phyloP scores from a whole-genome alignment of 2,888 invertebrate species.

The Mesochorus sp. region DNA sequence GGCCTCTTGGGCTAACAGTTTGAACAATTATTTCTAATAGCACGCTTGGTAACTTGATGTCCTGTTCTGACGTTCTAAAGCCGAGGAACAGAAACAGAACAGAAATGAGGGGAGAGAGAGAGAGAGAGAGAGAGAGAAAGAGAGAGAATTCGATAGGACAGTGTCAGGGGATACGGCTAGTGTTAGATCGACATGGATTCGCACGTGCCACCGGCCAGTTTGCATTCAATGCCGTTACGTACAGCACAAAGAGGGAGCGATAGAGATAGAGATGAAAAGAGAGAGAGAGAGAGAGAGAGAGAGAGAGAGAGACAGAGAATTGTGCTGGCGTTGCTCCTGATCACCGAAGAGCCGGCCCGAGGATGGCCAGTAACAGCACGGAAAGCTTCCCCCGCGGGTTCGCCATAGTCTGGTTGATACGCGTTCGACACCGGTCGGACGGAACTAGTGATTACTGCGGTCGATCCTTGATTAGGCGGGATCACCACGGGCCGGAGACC shows the following conservation, averaged over 20 bases:
- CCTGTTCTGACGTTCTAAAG: background rate
- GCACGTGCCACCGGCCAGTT: constrained; percentile 43
- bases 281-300: background rate
- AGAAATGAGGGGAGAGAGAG: too few relatives aligned
- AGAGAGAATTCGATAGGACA: constrained; percentile 32
- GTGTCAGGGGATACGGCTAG: constrained; percentile 46
- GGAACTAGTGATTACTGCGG: constrained; percentile 58
- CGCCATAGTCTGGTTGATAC: constrained; percentile 41
- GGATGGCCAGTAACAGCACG: constrained; percentile 1
- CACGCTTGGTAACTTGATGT: constrained; percentile 26
- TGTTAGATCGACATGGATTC: constrained; percentile 45
- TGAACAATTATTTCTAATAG: constrained; percentile 44
- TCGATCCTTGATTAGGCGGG: constrained; percentile 57
- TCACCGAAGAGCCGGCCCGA: constrained; percentile 33
- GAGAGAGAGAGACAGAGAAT: constrained; percentile 9
- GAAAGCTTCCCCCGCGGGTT: constrained; percentile 18
- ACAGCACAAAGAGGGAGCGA: background rate
- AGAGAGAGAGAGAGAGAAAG: background rate
- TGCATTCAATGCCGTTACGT: constrained; percentile 15
- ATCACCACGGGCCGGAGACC: constrained; percentile 37
- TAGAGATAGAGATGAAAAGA: background rate
- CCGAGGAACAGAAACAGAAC: background rate
- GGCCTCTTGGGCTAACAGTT: constrained; percentile 10
- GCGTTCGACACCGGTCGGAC: constrained; percentile 41
- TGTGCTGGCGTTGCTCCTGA: constrained; percentile 30